These are phyloP conservation scores for Drosophila mulleri DNA, from an alignment of 2,888 invertebrate species.

Conservation along the genomic window DNA sequence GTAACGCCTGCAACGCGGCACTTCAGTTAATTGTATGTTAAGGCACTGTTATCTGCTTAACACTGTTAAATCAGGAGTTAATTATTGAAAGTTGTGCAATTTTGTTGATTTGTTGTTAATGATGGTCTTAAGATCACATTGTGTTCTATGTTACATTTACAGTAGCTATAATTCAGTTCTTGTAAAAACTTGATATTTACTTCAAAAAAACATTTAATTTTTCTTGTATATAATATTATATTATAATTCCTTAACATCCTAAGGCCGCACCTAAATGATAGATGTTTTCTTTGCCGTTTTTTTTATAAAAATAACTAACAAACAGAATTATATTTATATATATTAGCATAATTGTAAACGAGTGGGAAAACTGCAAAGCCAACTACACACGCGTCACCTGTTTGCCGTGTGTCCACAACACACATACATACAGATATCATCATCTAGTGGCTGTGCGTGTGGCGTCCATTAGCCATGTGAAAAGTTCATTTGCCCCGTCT, in stretches of 20 bases:
- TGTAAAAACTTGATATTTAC: background rate
- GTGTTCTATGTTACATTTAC: background rate
- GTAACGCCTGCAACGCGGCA: conserved; percentile 39
- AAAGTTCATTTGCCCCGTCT: conserved; percentile 81
- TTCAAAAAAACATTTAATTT: background rate
- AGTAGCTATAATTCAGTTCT: background rate
- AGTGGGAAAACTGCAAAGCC: conserved; percentile 44
- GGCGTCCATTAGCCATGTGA: conserved; percentile 73
- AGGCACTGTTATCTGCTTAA: background rate
- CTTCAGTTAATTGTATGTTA: background rate
- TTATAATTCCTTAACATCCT: background rate
- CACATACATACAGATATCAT: conserved; percentile 26
- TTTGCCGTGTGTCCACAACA: conserved; percentile 53
- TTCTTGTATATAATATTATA: background rate
- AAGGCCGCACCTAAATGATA: background rate
- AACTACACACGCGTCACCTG: conserved; percentile 58
- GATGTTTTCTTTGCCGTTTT: background rate
- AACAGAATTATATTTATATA: conserved; percentile 47
- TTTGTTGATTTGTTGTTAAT: too few species aligned
- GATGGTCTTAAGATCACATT: too few species aligned
- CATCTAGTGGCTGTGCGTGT: conserved; percentile 40
- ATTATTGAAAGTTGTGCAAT: background rate
- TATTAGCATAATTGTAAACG: conserved; percentile 48
- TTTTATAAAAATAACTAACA: background rate
- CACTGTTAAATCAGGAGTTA: background rate